These are phyloP conservation scores for Rhombomys opimus DNA, from an alignment of 2,113 vertebrate genomes.

Conservation along the genomic window DNA sequence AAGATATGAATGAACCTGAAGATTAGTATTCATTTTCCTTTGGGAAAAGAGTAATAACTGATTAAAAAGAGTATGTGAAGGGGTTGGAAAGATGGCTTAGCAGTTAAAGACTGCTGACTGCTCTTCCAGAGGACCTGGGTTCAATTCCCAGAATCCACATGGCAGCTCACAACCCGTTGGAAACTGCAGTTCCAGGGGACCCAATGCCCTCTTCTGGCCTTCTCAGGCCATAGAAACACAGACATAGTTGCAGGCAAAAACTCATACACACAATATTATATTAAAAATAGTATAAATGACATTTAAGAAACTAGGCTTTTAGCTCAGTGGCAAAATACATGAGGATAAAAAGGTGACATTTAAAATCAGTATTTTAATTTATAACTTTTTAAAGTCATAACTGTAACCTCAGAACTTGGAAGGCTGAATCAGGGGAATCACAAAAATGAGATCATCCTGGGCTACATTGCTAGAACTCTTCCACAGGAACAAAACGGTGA, in stretches of 20 bases:
- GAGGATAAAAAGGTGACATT: neutral
- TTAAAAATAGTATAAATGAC: neutral
- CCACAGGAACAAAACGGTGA: neutral
- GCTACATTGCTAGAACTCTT: neutral
- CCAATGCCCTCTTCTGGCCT: neutral
- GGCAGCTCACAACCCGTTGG: neutral
- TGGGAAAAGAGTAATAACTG: slow-evolving; percentile 22
- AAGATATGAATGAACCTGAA: neutral
- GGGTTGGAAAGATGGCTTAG: neutral
- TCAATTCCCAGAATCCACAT: neutral
- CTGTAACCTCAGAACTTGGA: neutral
- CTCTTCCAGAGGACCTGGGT: neutral
- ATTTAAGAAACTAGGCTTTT: neutral
- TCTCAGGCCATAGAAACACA: neutral
- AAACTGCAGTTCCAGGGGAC: neutral
- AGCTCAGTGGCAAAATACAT: neutral
- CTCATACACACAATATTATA: neutral
- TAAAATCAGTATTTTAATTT: neutral
- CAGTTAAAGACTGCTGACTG: neutral
- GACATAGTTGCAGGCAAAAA: neutral
- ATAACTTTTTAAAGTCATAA: too few relatives aligned
- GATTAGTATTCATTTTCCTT: neutral
- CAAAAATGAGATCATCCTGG: neutral
- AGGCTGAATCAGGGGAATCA: neutral
- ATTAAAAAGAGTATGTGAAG: neutral